A percentile compares a stretch with the other conserved stretches of the same genome.
phyloP scores from a whole-genome alignment of 2,888 invertebrate species.

The Holacanthella duospinosa region DNA sequence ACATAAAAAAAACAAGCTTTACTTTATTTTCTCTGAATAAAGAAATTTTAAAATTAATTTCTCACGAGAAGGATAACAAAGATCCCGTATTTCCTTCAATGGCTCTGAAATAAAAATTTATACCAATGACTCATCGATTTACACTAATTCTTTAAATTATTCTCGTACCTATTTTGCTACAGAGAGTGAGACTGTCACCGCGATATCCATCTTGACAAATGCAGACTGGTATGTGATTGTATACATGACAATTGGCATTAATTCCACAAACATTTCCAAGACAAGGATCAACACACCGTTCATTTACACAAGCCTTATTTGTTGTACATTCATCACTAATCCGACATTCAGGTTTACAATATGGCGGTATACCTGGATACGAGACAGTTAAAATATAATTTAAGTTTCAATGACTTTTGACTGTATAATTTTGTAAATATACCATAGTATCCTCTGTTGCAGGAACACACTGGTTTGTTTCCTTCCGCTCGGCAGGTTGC shows the following conservation, averaged over 20 bases:
- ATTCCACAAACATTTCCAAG: constrained; percentile 61
- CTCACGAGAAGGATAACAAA: constrained; percentile 46
- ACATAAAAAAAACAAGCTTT: too few species aligned
- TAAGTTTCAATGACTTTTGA: background rate
- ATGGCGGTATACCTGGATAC: constrained; percentile 45
- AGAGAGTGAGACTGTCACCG: constrained; percentile 62
- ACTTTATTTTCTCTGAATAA: too few species aligned
- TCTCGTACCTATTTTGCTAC: constrained; percentile 39
- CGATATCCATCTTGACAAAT: constrained; percentile 61
- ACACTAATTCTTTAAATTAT: background rate
- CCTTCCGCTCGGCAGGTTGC: constrained; percentile 68
- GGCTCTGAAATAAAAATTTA: too few species aligned
- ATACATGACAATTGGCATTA: constrained; percentile 69
- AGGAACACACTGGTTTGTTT: constrained; percentile 76
- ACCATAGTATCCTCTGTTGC: constrained; percentile 47
- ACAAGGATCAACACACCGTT: constrained; percentile 59
- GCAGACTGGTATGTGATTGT: constrained; percentile 63
- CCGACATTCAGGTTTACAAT: constrained; percentile 56
- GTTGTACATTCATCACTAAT: constrained; percentile 85
- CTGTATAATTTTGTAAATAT: background rate
- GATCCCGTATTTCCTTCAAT: constrained; percentile 34
- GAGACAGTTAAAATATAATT: background rate
- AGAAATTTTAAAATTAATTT: too few species aligned
- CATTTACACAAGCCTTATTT: constrained; percentile 64
- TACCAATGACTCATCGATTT: too few species aligned